Conservation (phyloP, 2,797 vertebrate species). For the Galaxias olidus region DNA sequence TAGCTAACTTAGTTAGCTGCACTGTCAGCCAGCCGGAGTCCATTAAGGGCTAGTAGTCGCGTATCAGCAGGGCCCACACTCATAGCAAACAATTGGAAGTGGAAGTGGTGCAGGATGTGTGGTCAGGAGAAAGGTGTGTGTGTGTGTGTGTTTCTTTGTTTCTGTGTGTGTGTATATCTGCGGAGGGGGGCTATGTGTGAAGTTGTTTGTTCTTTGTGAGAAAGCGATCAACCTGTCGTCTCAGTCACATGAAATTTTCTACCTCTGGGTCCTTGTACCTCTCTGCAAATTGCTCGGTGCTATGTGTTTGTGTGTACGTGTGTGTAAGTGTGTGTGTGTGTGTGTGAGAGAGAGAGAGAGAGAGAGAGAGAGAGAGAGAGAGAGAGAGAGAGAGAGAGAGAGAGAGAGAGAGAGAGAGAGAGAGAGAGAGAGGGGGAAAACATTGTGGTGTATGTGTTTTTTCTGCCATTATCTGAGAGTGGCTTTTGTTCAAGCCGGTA, state of each 20-base stretch:
- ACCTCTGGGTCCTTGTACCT: background rate
- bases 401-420: no score
- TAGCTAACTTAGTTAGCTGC: conserved; percentile 54
- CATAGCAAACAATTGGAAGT: conserved; percentile 39
- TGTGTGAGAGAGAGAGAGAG: conserved; percentile 19
- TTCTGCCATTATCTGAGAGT: no score
- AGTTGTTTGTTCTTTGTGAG: background rate
- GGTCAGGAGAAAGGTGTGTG: background rate
- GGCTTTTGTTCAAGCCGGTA: conserved; percentile 26
- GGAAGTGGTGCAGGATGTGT: conserved; percentile 31
- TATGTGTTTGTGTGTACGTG: conserved; percentile 5
- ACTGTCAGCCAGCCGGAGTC: conserved; percentile 45
- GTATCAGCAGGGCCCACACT: conserved; percentile 28
- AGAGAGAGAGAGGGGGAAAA: no score
- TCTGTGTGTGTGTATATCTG: conserved; percentile 1
- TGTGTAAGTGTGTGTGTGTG: conserved; percentile 16
- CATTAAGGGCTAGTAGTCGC: conserved; percentile 56
- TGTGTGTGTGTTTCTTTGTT: conserved; percentile 5
- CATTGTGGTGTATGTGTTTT: background rate
- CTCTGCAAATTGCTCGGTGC: conserved; percentile 34
- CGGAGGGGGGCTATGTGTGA: background rate
- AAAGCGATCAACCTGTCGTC: background rate
- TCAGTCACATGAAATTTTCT: conserved; percentile 39
- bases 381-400: no score
- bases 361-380: no score